Evolutionary conservation across 2,113 vertebrate genomes (phyloP).

Genomic region (Sitta europaea): DNA sequence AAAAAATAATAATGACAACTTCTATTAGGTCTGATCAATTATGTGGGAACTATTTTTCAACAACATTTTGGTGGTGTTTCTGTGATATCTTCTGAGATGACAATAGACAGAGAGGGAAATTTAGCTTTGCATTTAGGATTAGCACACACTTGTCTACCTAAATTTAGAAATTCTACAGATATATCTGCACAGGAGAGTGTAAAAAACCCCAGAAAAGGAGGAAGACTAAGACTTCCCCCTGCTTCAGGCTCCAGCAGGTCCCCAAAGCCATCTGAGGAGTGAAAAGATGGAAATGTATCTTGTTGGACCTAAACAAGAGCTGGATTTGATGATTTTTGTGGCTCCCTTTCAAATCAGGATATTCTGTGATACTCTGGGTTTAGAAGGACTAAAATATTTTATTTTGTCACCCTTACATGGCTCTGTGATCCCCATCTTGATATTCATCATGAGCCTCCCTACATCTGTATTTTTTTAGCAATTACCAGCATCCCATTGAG

Average conservation of each 20-base stretch:
- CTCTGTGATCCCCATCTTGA: background rate
- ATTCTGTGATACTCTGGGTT: background rate
- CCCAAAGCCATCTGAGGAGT: background rate
- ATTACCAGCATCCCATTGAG: background rate
- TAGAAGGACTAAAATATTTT: background rate
- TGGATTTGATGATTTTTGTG: background rate
- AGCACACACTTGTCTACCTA: background rate
- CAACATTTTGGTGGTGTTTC: background rate
- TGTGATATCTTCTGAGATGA: background rate
- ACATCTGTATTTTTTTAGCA: background rate
- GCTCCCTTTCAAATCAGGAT: background rate
- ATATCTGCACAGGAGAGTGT: background rate
- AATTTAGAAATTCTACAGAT: background rate
- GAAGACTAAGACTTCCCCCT: accelerated
- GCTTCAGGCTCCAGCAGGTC: background rate
- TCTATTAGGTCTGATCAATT: background rate
- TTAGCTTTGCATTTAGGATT: background rate
- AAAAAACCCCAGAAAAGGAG: background rate
- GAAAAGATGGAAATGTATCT: background rate
- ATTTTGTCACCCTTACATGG: background rate
- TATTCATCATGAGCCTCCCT: background rate
- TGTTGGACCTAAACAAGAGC: background rate
- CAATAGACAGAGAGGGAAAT: background rate
- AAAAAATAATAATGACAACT: background rate
- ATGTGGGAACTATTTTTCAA: background rate